Evolutionary conservation across 2,797 vertebrate genomes (phyloP).

Genomic region (Darevskia nairensis): DNA sequence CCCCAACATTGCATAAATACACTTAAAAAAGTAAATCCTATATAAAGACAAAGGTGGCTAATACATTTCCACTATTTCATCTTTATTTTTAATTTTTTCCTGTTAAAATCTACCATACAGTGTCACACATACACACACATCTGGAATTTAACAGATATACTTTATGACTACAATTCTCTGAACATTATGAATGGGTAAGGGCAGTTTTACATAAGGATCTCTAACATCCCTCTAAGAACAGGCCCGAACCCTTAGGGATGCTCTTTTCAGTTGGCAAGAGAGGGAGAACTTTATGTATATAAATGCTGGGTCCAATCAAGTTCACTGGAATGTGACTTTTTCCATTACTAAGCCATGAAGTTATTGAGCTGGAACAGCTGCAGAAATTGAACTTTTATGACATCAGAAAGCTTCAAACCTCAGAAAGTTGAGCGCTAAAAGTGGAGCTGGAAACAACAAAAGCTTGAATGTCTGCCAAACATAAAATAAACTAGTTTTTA

Average conservation of each 20-base stretch:
- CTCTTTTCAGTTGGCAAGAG: conserved; percentile 24
- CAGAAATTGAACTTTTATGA: conserved; percentile 12
- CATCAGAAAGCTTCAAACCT: background rate
- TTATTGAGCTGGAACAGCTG: conserved; percentile 11
- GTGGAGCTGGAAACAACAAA: accelerated
- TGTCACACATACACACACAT: no score
- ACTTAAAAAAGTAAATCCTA: background rate
- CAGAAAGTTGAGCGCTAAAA: background rate
- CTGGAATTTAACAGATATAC: conserved; percentile 27
- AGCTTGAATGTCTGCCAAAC: accelerated
- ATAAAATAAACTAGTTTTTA: background rate
- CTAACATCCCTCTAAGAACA: accelerated
- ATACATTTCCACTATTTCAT: background rate
- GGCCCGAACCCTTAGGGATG: background rate
- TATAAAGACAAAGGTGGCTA: background rate
- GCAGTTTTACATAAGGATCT: background rate
- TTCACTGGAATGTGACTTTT: conserved; percentile 10
- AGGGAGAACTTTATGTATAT: conserved; percentile 31
- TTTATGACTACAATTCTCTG: background rate
- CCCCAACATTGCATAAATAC: background rate
- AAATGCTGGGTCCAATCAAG: background rate
- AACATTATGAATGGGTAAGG: conserved; percentile 9
- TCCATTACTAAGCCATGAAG: conserved; percentile 5
- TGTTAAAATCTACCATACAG: conserved; percentile 43
- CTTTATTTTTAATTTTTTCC: conserved; percentile 34